phyloP scores from a whole-genome alignment of 2,113 vertebrate species.

The Coryphaenoides rupestris region DNA sequence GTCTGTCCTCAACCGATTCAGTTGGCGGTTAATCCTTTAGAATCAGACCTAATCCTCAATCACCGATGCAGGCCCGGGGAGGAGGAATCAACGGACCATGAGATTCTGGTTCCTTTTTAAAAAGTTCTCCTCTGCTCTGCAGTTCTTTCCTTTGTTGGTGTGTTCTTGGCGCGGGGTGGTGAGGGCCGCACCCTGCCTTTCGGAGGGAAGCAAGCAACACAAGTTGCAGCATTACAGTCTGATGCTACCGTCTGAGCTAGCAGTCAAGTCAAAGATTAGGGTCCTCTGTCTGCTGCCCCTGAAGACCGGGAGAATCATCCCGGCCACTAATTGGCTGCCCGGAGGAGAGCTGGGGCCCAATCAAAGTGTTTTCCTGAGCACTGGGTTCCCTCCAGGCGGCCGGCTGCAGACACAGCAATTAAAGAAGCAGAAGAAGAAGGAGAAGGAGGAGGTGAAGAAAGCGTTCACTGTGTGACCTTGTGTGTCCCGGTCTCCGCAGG shows the following conservation, averaged over 20 bases:
- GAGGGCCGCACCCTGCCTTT: neutral
- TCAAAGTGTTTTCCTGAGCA: constrained; percentile 50
- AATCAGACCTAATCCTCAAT: constrained; percentile 64
- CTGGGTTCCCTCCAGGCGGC: constrained; percentile 45
- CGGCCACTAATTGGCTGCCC: constrained; percentile 74
- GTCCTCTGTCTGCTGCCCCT: constrained; percentile 55
- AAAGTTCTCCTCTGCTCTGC: constrained; percentile 3
- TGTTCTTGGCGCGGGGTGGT: neutral
- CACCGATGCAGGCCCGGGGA: constrained; percentile 31
- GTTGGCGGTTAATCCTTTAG: constrained; percentile 55
- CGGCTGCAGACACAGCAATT: constrained; percentile 68
- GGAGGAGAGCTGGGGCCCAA: constrained; percentile 60
- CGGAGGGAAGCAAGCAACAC: neutral
- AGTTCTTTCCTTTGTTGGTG: constrained; percentile 8
- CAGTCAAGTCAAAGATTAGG: constrained; percentile 58
- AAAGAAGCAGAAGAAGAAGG: constrained; percentile 46
- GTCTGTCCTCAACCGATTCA: constrained; percentile 60
- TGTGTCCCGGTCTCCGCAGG: constrained; percentile 65
- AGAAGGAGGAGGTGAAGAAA: constrained; percentile 44
- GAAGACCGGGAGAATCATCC: constrained; percentile 62
- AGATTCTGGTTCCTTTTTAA: constrained; percentile 32
- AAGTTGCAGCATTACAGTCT: constrained; percentile 47
- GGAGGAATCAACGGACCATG: constrained; percentile 39
- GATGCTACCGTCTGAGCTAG: constrained; percentile 43
- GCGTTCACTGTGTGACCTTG: constrained; percentile 46